Evolutionary conservation across 2,797 vertebrate species (phyloP).

Genomic region (Spinus pinus): DNA sequence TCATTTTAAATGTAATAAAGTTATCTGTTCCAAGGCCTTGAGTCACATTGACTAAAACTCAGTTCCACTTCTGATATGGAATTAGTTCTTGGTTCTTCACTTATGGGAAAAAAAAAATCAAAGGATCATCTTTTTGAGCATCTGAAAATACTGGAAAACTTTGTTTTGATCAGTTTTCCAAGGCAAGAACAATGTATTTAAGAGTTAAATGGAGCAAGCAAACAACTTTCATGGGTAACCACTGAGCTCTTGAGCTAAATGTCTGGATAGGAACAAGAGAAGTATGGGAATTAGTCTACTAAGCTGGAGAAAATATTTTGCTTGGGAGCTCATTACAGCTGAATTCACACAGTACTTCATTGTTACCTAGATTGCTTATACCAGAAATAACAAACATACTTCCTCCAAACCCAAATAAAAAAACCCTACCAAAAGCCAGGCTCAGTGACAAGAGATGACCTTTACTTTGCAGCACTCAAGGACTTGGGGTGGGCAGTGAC

Average conservation of each 20-base stretch:
- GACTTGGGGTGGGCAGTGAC: rapidly evolving
- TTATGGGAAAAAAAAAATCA: not conserved
- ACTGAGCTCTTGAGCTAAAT: not conserved
- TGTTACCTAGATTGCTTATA: not conserved
- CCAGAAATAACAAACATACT: not conserved
- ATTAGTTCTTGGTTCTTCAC: not conserved
- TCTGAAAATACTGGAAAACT: not conserved
- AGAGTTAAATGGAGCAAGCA: not conserved
- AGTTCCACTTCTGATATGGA: not conserved
- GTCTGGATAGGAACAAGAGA: not conserved
- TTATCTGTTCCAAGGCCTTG: not conserved
- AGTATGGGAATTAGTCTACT: not conserved
- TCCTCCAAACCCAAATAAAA: not conserved
- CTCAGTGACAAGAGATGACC: not conserved
- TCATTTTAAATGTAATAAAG: not conserved
- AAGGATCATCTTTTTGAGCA: not conserved
- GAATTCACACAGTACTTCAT: not conserved
- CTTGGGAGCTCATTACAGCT: not conserved
- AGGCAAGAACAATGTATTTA: not conserved
- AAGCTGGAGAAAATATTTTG: not conserved
- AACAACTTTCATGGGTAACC: not conserved
- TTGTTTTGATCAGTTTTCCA: not conserved
- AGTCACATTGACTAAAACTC: not conserved
- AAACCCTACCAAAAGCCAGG: not conserved
- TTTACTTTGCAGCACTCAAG: not conserved